Conservation (phyloP, 1,140 invertebrate genomes). For the Mactra quadrangularis region DNA sequence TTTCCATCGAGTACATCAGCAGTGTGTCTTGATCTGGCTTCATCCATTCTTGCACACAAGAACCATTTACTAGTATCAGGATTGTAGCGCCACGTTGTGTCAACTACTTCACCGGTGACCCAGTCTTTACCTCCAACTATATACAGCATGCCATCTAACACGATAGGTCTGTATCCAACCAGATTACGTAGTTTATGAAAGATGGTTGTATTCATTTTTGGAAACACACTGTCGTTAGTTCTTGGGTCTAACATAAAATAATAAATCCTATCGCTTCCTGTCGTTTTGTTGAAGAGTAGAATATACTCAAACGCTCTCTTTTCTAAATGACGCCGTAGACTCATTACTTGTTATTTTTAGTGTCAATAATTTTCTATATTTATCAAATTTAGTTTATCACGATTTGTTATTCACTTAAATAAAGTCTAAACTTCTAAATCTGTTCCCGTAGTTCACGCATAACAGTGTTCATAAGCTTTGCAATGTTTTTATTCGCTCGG, state of each 20-base stretch:
- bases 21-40: slow-evolving; percentile 74
- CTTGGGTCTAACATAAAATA: slow-evolving; percentile 78
- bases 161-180: slow-evolving; percentile 71
- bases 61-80: slow-evolving; percentile 72
- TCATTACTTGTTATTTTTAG: slow-evolving; percentile 6
- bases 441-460: too few species aligned
- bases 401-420: too few species aligned
- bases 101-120: slow-evolving; percentile 66
- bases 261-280: slow-evolving; percentile 75
- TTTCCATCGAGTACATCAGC: slow-evolving; percentile 73
- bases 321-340: neutral
- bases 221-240: slow-evolving; percentile 67
- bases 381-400: too few species aligned
- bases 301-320: slow-evolving; percentile 74
- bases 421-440: too few species aligned
- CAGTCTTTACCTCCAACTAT: slow-evolving; percentile 79
- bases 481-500: too few species aligned
- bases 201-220: slow-evolving; percentile 72
- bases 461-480: too few species aligned
- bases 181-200: slow-evolving; percentile 68
- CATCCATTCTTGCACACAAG: slow-evolving; percentile 58
- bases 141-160: slow-evolving; percentile 73
- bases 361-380: too few species aligned
- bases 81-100: slow-evolving; percentile 70
- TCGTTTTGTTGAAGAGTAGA: slow-evolving; percentile 84